These are phyloP conservation scores for Drosophila nannoptera DNA, from an alignment of 1,140 invertebrate species.

Conservation along the genomic window DNA sequence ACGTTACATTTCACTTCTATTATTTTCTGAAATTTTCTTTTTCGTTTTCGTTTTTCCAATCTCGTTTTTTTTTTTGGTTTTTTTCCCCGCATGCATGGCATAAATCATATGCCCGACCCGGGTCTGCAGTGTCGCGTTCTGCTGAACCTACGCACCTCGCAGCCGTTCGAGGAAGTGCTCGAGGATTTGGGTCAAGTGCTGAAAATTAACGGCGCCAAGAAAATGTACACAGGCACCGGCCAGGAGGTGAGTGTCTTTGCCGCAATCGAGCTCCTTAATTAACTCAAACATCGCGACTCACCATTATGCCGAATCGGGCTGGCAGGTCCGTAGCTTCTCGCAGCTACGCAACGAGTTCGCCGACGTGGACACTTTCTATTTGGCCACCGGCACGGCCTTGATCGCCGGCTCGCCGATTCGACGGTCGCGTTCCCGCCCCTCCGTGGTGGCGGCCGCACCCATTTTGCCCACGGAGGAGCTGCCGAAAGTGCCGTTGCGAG, in stretches of 20 bases:
- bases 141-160: slow-evolving; percentile 93
- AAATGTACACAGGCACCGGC: slow-evolving; percentile 93
- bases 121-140: slow-evolving; percentile 89
- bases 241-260: slow-evolving; percentile 85
- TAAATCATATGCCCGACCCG: slow-evolving; percentile 15
- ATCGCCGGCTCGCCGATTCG: slow-evolving; percentile 83
- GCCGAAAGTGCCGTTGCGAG: slow-evolving; percentile 78
- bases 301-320: not conserved
- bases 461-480: slow-evolving; percentile 81
- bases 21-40: no score
- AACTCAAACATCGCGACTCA: slow-evolving; percentile 23
- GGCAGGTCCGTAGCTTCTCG: slow-evolving; percentile 89
- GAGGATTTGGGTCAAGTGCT: slow-evolving; percentile 94
- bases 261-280: slow-evolving; percentile 32
- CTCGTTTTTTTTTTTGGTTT: no score
- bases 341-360: slow-evolving; percentile 94
- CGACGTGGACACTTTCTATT: slow-evolving; percentile 93
- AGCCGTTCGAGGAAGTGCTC: slow-evolving; percentile 96
- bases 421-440: slow-evolving; percentile 85
- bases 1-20: slow-evolving; percentile 44
- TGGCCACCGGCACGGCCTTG: slow-evolving; percentile 82
- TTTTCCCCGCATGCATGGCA: not conserved
- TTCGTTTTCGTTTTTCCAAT: no score
- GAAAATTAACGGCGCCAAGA: slow-evolving; percentile 92
- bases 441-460: slow-evolving; percentile 72